phyloP scores from a whole-genome alignment of 2,113 vertebrate genomes.

The Salvator merianae region DNA sequence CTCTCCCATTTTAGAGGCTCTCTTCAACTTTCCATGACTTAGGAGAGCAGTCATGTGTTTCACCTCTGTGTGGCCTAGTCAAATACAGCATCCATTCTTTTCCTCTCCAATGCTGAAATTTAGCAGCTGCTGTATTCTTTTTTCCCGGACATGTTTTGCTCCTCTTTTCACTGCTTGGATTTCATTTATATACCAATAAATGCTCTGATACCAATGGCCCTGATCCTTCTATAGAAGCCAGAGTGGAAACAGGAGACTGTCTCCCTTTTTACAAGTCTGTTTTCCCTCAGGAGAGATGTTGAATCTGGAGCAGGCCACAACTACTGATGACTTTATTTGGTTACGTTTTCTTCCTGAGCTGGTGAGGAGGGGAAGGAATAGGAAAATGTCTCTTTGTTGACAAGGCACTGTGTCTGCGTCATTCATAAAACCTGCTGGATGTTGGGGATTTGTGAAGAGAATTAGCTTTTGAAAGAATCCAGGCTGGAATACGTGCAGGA shows the following conservation, averaged over 20 bases:
- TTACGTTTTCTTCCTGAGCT: not conserved
- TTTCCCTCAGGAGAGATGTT: slow-evolving; percentile 7
- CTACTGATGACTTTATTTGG: slow-evolving; percentile 28
- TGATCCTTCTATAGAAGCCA: slow-evolving; percentile 19
- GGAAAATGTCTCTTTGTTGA: not conserved
- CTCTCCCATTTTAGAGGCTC: not conserved
- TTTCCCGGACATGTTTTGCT: not conserved
- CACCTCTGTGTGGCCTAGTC: not conserved
- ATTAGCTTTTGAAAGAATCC: slow-evolving; percentile 22
- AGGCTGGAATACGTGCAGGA: not conserved
- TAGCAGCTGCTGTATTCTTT: slow-evolving; percentile 18
- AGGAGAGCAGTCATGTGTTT: not conserved
- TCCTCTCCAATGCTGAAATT: not conserved
- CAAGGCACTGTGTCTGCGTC: not conserved
- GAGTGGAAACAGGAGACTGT: slow-evolving; percentile 13
- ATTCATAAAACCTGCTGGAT: slow-evolving; percentile 1
- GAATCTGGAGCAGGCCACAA: not conserved
- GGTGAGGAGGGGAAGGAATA: not conserved
- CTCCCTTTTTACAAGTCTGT: not conserved
- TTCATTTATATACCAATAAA: slow-evolving; percentile 37
- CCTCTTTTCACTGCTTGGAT: not conserved
- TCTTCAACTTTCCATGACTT: not conserved
- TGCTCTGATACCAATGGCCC: not conserved
- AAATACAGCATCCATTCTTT: not conserved
- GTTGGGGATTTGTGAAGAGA: slow-evolving; percentile 6